phyloP scores from a whole-genome alignment of 1,140 invertebrate genomes.

The Brachionus angularis region DNA sequence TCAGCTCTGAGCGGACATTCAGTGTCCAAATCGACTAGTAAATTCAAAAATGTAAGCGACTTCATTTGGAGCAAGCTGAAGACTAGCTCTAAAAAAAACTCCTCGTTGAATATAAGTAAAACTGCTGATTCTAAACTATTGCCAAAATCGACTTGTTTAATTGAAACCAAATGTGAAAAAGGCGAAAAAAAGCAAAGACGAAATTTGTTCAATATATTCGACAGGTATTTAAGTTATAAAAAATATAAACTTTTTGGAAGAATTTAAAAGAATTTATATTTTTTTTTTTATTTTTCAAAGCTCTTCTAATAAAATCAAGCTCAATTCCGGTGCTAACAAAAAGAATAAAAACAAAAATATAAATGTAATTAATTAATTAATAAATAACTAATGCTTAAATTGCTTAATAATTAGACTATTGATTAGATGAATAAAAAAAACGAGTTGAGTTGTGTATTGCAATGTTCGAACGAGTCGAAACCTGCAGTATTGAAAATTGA shows the following conservation, averaged over 20 bases:
- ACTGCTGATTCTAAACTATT: neutral
- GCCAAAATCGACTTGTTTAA: neutral
- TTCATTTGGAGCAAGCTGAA: slow-evolving; percentile 18
- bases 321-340: neutral
- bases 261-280: no score
- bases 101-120: slow-evolving; percentile 5
- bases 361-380: neutral
- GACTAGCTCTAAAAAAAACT: slow-evolving; percentile 2
- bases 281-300: neutral
- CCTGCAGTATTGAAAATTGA: no score
- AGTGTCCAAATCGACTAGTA: neutral
- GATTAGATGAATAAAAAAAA: no score
- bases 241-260: no score
- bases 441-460: no score
- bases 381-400: no score
- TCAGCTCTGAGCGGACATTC: no score
- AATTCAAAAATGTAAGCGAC: slow-evolving; percentile 12
- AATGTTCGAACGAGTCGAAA: no score
- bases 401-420: no score
- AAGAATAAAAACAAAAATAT: neutral
- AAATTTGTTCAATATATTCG: slow-evolving; percentile 20
- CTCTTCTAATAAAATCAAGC: neutral
- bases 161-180: neutral
- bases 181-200: slow-evolving; percentile 6
- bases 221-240: no score